Evolutionary conservation across 1,140 invertebrate genomes (phyloP), one percentile per base, ranked within the genome.

Genomic region (Drosophila kohkoa): DNA sequence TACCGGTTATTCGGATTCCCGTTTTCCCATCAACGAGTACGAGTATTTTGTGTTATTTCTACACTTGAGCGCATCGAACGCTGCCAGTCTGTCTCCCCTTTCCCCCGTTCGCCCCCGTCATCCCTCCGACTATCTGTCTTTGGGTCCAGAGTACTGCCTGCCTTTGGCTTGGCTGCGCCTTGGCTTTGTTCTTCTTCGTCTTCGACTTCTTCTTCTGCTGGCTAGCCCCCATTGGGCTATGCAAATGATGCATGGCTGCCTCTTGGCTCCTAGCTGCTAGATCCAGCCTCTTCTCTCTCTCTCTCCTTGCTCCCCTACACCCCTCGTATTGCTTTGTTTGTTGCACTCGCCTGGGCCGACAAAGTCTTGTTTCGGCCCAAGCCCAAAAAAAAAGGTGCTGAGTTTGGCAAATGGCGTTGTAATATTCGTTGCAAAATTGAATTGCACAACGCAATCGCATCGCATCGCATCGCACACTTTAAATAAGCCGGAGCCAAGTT

Each of bases 1-100:
- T 70, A 75, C 72, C 72, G 71, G 49, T 75, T 75, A 41, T 43
- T 45, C 46, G 46, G 20, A 64, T 20, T 46, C 60, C 52, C 52
- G 35, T 48, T 74, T 74, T 75, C 16, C 72, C 49, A 51, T 58
- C 54, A 38, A 38, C 52, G 52, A 38, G 52, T 54, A 59, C 63
- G 52, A 66, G 64, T 80, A 88, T 83, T 87, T 83, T 79, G 80
- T 88, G 79, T 83, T 88, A 71, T 89, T 85, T 83, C 77, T 89
- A 75, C 85, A 88, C 83, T 88, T 80, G 64, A 82, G 80, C 85
- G 85, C 77, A 87, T 81, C 70, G 83, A 87, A 88, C 55, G 70
- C 32, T 76, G 45, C 67, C 66, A 62, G 15, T 13, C 41, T 13
- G 11, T n/a, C n/a, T 10, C 0, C 10, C 0, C 15, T 15, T n/a